phyloP scores from a whole-genome alignment of 2,888 invertebrate genomes.

The Erebia aethiops region DNA sequence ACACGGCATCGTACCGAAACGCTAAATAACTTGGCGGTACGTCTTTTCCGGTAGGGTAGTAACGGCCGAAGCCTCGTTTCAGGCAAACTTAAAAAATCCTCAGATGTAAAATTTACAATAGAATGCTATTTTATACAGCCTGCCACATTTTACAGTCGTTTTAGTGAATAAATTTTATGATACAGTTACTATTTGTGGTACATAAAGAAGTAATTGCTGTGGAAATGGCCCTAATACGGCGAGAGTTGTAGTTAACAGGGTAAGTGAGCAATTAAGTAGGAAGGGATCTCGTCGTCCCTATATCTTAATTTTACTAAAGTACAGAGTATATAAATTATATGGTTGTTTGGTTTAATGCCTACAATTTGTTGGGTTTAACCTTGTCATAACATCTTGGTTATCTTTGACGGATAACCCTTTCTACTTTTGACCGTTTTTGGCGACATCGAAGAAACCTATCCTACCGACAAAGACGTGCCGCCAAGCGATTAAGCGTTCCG shows the following conservation, averaged over 20 bases:
- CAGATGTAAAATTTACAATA: too few species aligned
- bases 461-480: conserved; percentile 28
- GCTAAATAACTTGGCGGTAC: too few species aligned
- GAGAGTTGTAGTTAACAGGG: conserved; percentile 24
- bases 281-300: conserved; percentile 21
- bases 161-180: conserved; percentile 11
- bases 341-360: conserved; percentile 24
- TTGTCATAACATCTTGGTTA: conserved; percentile 69
- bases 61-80: too few species aligned
- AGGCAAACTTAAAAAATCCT: too few species aligned
- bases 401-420: conserved; percentile 76
- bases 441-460: conserved; percentile 71
- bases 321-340: conserved; percentile 12
- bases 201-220: conserved; percentile 21
- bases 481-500: too few species aligned
- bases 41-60: too few species aligned
- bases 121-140: not conserved
- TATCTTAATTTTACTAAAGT: conserved; percentile 25
- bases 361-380: conserved; percentile 49
- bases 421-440: conserved; percentile 66
- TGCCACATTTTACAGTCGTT: not conserved
- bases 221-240: conserved; percentile 15
- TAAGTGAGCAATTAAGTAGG: conserved; percentile 25
- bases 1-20: too few species aligned
- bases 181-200: conserved; percentile 16